Conservation (phyloP, 2,797 vertebrate genomes). For the Iguana delicatissima region DNA sequence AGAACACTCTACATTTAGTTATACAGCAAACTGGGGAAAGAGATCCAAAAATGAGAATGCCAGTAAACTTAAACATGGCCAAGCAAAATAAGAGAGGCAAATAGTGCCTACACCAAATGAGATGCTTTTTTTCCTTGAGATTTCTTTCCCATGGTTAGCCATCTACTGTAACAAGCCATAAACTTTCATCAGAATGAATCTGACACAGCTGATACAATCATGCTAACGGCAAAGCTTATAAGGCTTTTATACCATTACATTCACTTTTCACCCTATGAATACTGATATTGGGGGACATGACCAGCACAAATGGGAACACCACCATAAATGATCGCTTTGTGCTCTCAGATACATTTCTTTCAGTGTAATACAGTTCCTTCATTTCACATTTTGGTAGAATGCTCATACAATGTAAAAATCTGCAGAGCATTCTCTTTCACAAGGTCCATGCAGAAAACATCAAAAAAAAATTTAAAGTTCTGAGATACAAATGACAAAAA, state of each 20-base stretch:
- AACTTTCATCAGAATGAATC: conserved; percentile 75
- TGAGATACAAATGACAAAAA: conserved; percentile 82
- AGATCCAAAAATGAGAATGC: conserved; percentile 81
- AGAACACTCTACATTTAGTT: conserved; percentile 77
- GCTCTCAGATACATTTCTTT: conserved; percentile 82
- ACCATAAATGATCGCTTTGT: conserved; percentile 81
- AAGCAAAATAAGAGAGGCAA: conserved; percentile 78
- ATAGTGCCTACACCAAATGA: conserved; percentile 88
- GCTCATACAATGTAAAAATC: conserved; percentile 80
- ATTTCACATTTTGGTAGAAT: conserved; percentile 82
- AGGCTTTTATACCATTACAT: conserved; percentile 81
- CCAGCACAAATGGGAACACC: conserved; percentile 85
- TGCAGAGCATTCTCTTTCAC: conserved; percentile 85
- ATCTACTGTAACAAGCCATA: conserved; percentile 75
- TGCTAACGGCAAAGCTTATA: conserved; percentile 78
- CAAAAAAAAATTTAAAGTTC: conserved; percentile 83
- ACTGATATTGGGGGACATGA: conserved; percentile 80
- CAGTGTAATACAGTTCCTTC: conserved; percentile 84
- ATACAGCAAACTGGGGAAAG: conserved; percentile 84
- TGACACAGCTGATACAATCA: conserved; percentile 78
- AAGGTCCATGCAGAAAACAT: conserved; percentile 85
- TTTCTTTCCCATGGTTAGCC: conserved; percentile 77
- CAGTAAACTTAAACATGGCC: conserved; percentile 82
- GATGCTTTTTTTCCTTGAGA: conserved; percentile 77
- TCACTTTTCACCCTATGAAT: conserved; percentile 83